These are phyloP conservation scores for Microctonus brassicae DNA, from an alignment of 2,888 invertebrate genomes.

Conservation along the genomic window DNA sequence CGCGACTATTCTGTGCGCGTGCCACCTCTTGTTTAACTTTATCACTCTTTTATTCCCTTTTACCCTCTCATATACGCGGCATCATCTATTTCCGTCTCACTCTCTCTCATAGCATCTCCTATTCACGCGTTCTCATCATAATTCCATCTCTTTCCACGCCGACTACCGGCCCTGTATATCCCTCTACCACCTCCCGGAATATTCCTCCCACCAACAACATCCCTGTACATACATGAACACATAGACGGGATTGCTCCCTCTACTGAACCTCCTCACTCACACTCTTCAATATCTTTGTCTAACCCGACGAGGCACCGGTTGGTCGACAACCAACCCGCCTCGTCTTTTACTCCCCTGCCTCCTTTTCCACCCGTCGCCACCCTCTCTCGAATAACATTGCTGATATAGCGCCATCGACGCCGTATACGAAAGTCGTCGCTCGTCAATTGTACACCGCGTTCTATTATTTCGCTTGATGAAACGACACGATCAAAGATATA, in stretches of 20 bases:
- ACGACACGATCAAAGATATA: too few relatives aligned
- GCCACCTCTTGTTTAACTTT: slow-evolving; percentile 45
- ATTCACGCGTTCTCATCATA: slow-evolving; percentile 21
- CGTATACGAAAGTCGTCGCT: slow-evolving; percentile 39
- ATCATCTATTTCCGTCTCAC: slow-evolving; percentile 1
- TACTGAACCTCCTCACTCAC: slow-evolving; percentile 14
- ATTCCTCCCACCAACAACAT: slow-evolving; percentile 15
- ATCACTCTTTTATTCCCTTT: slow-evolving; percentile 18
- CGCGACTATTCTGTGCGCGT: slow-evolving; percentile 50
- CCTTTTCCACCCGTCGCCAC: neutral
- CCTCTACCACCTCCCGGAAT: slow-evolving; percentile 26
- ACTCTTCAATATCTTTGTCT: neutral
- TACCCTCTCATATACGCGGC: too few relatives aligned
- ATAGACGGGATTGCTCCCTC: slow-evolving; percentile 19
- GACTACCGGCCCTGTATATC: slow-evolving; percentile 28
- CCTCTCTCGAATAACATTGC: neutral
- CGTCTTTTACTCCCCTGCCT: neutral
- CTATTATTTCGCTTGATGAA: too few relatives aligned
- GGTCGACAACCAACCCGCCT: slow-evolving; percentile 42
- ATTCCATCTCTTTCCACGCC: slow-evolving; percentile 30
- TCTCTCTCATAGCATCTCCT: slow-evolving; percentile 32
- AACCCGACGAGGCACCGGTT: slow-evolving; percentile 34
- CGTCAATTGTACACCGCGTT: slow-evolving; percentile 52
- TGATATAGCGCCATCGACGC: slow-evolving; percentile 2
- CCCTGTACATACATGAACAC: slow-evolving; percentile 9